Base-by-base conservation (phyloP, 2,113 vertebrate genomes). In the Cryptotis parvus region DNA sequence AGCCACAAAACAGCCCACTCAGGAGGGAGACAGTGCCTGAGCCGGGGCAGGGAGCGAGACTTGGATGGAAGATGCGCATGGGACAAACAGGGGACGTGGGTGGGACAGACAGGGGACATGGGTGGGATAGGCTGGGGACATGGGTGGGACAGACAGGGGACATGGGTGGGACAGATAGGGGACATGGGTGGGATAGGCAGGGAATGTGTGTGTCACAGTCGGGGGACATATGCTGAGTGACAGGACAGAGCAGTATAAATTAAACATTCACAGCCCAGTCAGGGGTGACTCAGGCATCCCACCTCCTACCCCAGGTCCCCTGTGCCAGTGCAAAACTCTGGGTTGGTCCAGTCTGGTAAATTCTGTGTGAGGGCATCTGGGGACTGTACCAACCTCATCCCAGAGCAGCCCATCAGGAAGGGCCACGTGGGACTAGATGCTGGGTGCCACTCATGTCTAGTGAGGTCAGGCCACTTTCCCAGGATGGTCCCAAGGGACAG, bases 51-150 rank as follows among this genome's bases (percentile, higher is more conserved):
- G 91, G 33, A 92, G 55, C 9, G 63, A 89, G 85, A 2, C 41
- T 39, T 31, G 35, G 35, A 45, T 15, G 2, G 22, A 1, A 33
- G 68, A 7, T 9, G 6, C 41, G 16, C 2, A 2, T 0, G 0
- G 72, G 18, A 49, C 52, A 79, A 35, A 55, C n/a, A 22, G 65
- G 24, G 22, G 29, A 37, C 1, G 4, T 0, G 2, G 26, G 5
- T 0, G 0, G 65, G 65, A 68, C 65, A 39, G 31, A 63, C 31
- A 3, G 55, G 4, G 58, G 9, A 31, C 4, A 55, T 55, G 14
- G 8, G 31, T 66, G 66, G 11, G 66, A 33, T n/a, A 70, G 69
- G 26, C 16, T 12, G 33, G 35, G 22, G 33, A 16, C 20, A 24
- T 20, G 33, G 18, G 14, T 31, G 20, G 20, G 69, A 26, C 69